Percentiles rank a stretch among this genome's conserved stretches.
phyloP scores from a whole-genome alignment of 2,797 vertebrate genomes.

The Hemibagrus guttatus region DNA sequence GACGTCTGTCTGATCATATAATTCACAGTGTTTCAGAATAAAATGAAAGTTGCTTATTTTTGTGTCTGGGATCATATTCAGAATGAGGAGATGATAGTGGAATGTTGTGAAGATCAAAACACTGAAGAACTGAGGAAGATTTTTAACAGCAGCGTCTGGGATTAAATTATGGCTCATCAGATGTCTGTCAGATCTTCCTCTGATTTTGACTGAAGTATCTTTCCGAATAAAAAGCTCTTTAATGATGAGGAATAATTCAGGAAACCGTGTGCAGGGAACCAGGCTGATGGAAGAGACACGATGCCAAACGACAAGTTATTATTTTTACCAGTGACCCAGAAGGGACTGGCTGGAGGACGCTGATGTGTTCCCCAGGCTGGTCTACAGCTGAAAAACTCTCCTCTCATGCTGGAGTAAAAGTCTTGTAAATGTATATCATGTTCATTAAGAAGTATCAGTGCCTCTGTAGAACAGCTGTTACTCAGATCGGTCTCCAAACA shows the following conservation, averaged over 20 bases:
- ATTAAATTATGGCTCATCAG: background rate
- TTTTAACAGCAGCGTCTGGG: background rate
- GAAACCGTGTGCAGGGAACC: slow-evolving; percentile 17
- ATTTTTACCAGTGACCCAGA: slow-evolving; percentile 48
- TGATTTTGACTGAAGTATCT: background rate
- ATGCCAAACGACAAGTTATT: slow-evolving; percentile 47
- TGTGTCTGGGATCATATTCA: slow-evolving; percentile 3
- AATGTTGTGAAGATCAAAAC: background rate
- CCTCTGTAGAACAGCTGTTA: slow-evolving; percentile 32
- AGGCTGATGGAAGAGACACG: slow-evolving; percentile 32
- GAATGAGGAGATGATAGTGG: background rate
- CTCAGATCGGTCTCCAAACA: slow-evolving; percentile 4
- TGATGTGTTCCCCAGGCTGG: slow-evolving; percentile 50
- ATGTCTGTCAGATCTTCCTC: slow-evolving; percentile 12
- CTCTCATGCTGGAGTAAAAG: slow-evolving; percentile 31
- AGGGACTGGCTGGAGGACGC: slow-evolving; percentile 42
- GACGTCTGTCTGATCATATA: slow-evolving; percentile 19
- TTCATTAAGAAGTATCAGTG: slow-evolving; percentile 34
- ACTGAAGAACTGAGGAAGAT: background rate
- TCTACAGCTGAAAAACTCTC: slow-evolving; percentile 39
- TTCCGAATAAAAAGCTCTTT: background rate
- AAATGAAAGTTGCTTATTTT: background rate
- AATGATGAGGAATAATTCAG: slow-evolving; percentile 29
- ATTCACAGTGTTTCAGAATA: slow-evolving; percentile 14
- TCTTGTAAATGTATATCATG: slow-evolving; percentile 42